phyloP scores from a whole-genome alignment of 2,888 invertebrate genomes.

The Drosophila rubida region DNA sequence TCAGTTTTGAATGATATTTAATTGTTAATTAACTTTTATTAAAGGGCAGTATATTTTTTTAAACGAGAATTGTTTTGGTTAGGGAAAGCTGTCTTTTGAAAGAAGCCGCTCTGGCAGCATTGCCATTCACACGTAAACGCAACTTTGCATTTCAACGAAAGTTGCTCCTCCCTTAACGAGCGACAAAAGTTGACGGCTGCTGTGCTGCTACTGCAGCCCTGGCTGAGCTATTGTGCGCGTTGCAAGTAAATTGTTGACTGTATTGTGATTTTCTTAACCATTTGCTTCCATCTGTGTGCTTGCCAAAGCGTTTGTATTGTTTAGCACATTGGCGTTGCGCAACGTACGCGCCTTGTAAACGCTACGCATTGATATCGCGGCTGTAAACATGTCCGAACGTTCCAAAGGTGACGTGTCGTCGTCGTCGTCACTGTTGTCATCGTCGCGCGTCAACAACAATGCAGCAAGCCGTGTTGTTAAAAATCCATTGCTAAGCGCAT shows the following conservation, averaged over 20 bases:
- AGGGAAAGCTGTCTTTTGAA: background rate
- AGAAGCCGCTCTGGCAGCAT: constrained; percentile 13
- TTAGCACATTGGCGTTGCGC: constrained; percentile 27
- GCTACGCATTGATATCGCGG: constrained; percentile 23
- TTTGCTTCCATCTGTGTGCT: constrained; percentile 29
- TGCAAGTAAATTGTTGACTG: constrained; percentile 52
- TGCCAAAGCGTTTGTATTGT: constrained; percentile 3
- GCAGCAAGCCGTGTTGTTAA: constrained; percentile 82
- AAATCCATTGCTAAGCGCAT: constrained; percentile 90
- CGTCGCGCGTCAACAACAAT: constrained; percentile 78
- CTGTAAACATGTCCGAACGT: constrained; percentile 81
- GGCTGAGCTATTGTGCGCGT: constrained; percentile 53
- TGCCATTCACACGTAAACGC: constrained; percentile 20
- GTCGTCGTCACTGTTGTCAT: constrained; percentile 78
- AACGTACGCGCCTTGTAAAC: constrained; percentile 12
- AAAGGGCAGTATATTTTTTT: background rate
- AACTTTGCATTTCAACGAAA: constrained; percentile 17
- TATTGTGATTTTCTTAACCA: constrained; percentile 41
- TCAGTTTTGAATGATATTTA: too few species aligned
- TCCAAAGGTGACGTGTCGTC: constrained; percentile 85
- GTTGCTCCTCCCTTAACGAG: constrained; percentile 21
- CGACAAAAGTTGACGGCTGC: background rate
- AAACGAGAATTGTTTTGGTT: background rate
- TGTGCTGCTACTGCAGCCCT: constrained; percentile 35
- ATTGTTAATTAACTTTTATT: background rate